Evolutionary conservation across 2,797 vertebrate species (phyloP).

Genomic region (Mionectes olivaceus): DNA sequence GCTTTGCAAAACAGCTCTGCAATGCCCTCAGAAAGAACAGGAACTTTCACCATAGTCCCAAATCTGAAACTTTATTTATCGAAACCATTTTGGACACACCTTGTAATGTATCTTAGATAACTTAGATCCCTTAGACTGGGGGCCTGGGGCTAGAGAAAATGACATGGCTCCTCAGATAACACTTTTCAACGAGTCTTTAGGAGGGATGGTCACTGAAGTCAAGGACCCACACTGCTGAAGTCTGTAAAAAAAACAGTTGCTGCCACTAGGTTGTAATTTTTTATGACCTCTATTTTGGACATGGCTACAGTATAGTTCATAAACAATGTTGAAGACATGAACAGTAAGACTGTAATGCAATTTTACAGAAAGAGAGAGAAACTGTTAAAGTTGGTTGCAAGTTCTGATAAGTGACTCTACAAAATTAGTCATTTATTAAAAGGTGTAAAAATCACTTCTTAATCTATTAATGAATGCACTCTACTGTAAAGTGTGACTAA

Average conservation of each 20-base stretch:
- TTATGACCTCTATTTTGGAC: not conserved
- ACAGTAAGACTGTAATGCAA: not conserved
- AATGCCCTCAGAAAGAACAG: not conserved
- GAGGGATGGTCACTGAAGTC: not conserved
- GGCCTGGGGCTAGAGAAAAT: not conserved
- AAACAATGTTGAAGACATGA: not conserved
- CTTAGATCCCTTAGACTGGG: not conserved
- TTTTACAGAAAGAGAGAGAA: not conserved
- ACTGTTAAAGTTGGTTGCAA: not conserved
- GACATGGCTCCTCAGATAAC: not conserved
- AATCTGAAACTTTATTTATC: not conserved
- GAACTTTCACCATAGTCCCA: not conserved
- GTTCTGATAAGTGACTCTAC: constrained; percentile 15
- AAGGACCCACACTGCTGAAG: not conserved
- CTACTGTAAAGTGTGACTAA: constrained; percentile 36
- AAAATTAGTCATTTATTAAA: constrained; percentile 57
- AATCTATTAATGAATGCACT: constrained; percentile 40
- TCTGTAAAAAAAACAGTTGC: not conserved
- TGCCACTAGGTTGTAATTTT: not conserved
- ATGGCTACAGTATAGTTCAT: not conserved
- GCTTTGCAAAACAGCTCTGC: not conserved
- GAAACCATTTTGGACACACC: not conserved
- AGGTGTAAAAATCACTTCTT: constrained; percentile 38
- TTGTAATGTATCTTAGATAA: not conserved
- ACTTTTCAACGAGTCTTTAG: not conserved